Evolutionary conservation across 2,113 vertebrate genomes (phyloP).

Genomic region (Romanogobio albipinnatus): DNA sequence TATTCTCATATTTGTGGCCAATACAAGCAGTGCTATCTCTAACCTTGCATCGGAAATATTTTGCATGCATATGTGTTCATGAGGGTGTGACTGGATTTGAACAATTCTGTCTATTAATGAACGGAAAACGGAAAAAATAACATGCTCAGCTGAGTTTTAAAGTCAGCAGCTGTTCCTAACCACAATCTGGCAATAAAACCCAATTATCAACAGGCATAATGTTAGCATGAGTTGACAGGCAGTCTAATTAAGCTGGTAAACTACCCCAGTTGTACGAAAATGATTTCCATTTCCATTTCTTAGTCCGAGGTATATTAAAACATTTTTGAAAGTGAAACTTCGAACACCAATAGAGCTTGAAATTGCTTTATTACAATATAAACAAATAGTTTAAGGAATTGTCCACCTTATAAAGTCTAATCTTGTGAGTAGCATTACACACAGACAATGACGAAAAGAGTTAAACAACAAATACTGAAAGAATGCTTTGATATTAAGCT

Average conservation of each 20-base stretch:
- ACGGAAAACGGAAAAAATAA: slow-evolving; percentile 47
- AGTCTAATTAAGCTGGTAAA: neutral
- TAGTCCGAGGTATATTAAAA: slow-evolving; percentile 30
- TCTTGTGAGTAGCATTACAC: neutral
- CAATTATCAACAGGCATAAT: slow-evolving; percentile 14
- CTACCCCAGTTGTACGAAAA: neutral
- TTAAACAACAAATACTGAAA: neutral
- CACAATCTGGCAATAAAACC: slow-evolving; percentile 13
- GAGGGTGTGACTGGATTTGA: neutral
- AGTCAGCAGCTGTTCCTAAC: slow-evolving; percentile 19
- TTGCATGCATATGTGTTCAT: neutral
- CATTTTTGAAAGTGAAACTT: slow-evolving; percentile 30
- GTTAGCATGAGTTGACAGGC: slow-evolving; percentile 2
- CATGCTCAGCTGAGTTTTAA: slow-evolving; percentile 44
- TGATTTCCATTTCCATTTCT: slow-evolving; percentile 22
- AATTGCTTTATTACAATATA: slow-evolving; percentile 14
- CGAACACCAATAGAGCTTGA: slow-evolving; percentile 33
- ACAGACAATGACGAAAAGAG: neutral
- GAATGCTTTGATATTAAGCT: neutral
- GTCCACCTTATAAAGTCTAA: neutral
- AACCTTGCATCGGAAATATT: slow-evolving; percentile 18
- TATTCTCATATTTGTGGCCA: slow-evolving; percentile 60
- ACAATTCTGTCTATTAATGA: slow-evolving; percentile 26
- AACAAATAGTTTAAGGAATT: slow-evolving; percentile 11
- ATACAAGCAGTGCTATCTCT: slow-evolving; percentile 59